These are phyloP conservation scores for Thysanoteuthis rhombus DNA, from an alignment of 2,888 invertebrate genomes.

Conservation along the genomic window DNA sequence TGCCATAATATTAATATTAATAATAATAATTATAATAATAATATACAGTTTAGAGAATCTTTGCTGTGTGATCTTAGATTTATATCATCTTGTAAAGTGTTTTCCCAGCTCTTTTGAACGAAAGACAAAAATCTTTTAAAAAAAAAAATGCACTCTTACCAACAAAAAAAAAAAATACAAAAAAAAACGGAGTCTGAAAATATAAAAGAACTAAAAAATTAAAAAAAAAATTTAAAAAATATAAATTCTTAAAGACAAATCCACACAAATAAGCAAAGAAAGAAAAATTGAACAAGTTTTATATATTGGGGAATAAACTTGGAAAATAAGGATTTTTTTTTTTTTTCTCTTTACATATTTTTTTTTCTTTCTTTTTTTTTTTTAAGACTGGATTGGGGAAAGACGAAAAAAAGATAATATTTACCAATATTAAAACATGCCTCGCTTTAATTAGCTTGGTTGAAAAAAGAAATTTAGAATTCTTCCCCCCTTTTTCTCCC, in stretches of 20 bases:
- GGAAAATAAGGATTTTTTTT: not conserved
- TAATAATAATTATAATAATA: not conserved
- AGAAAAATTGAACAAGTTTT: not conserved
- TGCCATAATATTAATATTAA: not conserved
- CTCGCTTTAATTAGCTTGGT: not conserved
- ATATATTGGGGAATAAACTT: constrained; percentile 29
- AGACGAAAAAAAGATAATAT: not conserved
- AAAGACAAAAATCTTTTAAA: not conserved
- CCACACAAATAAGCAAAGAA: not conserved
- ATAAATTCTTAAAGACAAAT: not conserved
- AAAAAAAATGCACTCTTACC: too few relatives aligned
- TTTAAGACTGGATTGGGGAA: not conserved
- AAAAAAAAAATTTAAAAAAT: not conserved
- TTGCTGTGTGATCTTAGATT: constrained; percentile 12
- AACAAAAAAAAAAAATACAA: not conserved
- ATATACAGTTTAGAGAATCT: constrained; percentile 12
- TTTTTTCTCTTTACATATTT: not conserved
- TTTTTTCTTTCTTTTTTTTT: not conserved
- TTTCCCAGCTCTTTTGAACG: not conserved
- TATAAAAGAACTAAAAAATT: not conserved
- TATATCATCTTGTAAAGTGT: not conserved
- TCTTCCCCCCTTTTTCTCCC: not conserved
- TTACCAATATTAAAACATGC: not conserved
- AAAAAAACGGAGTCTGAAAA: not conserved
- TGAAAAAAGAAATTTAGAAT: not conserved